Conservation (phyloP, 2,113 vertebrate species). For the Ivindomyrus marchei region DNA sequence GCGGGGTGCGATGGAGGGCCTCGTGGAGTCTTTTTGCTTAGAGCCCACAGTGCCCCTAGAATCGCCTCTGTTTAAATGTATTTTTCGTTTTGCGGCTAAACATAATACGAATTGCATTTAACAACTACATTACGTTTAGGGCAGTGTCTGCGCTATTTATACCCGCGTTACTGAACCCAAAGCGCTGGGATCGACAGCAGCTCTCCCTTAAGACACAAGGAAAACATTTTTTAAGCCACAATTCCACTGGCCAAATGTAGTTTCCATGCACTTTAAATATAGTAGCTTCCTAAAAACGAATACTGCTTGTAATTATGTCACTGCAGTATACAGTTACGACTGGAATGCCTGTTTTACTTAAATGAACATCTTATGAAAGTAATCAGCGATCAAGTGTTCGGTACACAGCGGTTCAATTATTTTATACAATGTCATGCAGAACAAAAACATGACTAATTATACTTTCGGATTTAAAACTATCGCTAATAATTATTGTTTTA, state of each 20-base stretch:
- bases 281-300: not conserved
- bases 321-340: not conserved
- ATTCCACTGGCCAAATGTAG: not conserved
- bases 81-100: not conserved
- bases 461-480: not conserved
- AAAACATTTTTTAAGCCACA: not conserved
- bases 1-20: not conserved
- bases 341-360: not conserved
- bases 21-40: not conserved
- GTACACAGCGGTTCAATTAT: not conserved
- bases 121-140: not conserved
- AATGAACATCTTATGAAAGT: not conserved
- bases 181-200: not conserved
- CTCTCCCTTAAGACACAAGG: not conserved
- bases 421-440: not conserved
- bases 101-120: not conserved
- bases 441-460: not conserved
- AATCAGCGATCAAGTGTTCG: not conserved
- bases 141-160: not conserved
- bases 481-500: not conserved
- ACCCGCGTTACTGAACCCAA: not conserved
- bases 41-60: not conserved
- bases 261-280: not conserved
- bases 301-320: not conserved
- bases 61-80: not conserved